Base-by-base conservation (phyloP, 2,113 vertebrate genomes). In the Candoia aspera region DNA sequence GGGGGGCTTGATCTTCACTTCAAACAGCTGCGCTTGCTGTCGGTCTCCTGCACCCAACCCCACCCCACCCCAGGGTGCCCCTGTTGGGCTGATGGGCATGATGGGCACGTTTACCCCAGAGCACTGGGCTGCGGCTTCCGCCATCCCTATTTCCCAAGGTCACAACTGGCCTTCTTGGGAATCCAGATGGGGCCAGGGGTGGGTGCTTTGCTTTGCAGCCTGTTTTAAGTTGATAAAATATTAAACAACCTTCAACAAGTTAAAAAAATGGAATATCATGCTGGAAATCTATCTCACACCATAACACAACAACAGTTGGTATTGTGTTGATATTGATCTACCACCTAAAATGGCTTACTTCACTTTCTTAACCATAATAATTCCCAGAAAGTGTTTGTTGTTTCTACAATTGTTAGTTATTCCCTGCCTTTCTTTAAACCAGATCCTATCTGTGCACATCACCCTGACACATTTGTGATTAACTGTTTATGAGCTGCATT, bases 381-480 rank as follows among this genome's bases (percentile, higher is more conserved):
- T 73, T 86, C 17, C 21, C 42, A 94, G 91, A 89, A 91, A 79
- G 33, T 8, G 88, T 86, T 89, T 64, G 49, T 17, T 91, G 62
- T 90, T 91, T 58, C 59, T 90, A 24, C 79, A 54, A 58, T 84
- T 33, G 10, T 46, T 92, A 93, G 59, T 29, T 46, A 59, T 85
- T 87, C n/a, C 53, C 73, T 60, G n/a, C 15, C 29, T 58, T 88
- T 57, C 26, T 59, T 92, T 21, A 37, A 79, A 57, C 90, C 93
- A 89, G 92, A 86, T 24, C 42, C 91, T 24, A 83, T 49, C 46
- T 79, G 19, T 17, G 37, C 4, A 42, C 24, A 54, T 84, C 68
- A 15, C 19, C 6, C 84, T 59, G 54, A 94, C 21, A 58, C 86
- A 87, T 59, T 53, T 84, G 90, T 59, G 92, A 93, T 95, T 93